A percentile compares a stretch with the other conserved stretches of the same genome.
Conservation (phyloP, 2,797 vertebrate species). For the Nannoperca australis region DNA sequence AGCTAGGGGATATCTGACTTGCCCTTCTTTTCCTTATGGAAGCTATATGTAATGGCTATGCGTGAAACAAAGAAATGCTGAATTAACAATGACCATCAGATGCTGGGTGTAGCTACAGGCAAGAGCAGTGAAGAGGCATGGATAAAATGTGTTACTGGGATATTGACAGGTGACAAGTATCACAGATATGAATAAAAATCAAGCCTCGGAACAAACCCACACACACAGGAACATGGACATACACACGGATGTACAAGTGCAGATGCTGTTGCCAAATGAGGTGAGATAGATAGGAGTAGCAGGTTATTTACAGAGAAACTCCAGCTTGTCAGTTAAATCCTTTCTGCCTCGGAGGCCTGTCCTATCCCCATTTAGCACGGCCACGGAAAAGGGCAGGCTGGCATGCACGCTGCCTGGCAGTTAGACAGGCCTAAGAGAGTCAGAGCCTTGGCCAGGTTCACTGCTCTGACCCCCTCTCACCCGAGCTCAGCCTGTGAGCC, state of each 20-base stretch:
- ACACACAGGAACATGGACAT: not conserved
- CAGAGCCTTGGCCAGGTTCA: slow-evolving; percentile 71
- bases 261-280: slow-evolving; percentile 67
- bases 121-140: slow-evolving; percentile 5
- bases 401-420: slow-evolving; percentile 62
- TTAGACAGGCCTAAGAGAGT: slow-evolving; percentile 63
- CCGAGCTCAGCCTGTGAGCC: slow-evolving; percentile 71
- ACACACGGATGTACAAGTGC: slow-evolving; percentile 36
- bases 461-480: slow-evolving; percentile 69
- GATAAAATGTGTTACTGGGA: slow-evolving; percentile 4
- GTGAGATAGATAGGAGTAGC: slow-evolving; percentile 70
- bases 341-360: slow-evolving; percentile 73
- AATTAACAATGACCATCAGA: slow-evolving; percentile 38
- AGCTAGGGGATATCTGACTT: slow-evolving; percentile 14
- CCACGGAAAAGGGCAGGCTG: slow-evolving; percentile 73
- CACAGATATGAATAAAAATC: slow-evolving; percentile 12
- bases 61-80: slow-evolving; percentile 41
- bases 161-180: slow-evolving; percentile 50
- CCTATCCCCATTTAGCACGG: slow-evolving; percentile 74
- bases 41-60: slow-evolving; percentile 5
- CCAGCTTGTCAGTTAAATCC: slow-evolving; percentile 75
- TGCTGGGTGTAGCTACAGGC: not conserved
- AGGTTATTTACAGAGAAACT: slow-evolving; percentile 82
- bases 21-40: slow-evolving; percentile 1
- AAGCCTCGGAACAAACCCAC: slow-evolving; percentile 16